Conservation (phyloP, 2,797 vertebrate genomes). For the Allenopithecus nigroviridis region DNA sequence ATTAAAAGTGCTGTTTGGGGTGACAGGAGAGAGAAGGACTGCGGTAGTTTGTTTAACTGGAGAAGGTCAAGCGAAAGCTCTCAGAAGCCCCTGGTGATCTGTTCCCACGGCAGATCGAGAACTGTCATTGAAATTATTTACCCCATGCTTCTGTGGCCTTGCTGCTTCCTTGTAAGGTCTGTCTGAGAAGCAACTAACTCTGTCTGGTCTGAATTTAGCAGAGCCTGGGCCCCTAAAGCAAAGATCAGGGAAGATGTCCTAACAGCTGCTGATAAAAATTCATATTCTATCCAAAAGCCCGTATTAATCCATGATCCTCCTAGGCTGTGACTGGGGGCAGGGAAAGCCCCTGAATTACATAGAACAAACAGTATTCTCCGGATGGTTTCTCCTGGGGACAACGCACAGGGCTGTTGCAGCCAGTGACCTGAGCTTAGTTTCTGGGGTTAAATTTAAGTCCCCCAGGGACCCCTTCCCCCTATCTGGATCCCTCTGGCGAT, state of each 20-base stretch:
- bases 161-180: background rate
- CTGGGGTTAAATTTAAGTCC: slow-evolving; percentile 34
- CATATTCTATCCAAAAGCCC: background rate
- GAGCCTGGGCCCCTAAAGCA: background rate
- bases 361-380: background rate
- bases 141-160: background rate
- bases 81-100: background rate
- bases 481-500: background rate
- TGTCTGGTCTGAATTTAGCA: slow-evolving; percentile 34
- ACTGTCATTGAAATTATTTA: too few relatives aligned
- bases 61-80: background rate
- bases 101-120: background rate
- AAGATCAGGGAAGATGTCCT: background rate
- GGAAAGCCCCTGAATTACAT: background rate
- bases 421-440: background rate
- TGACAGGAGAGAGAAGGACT: background rate
- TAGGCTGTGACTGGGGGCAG: background rate
- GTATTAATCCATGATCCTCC: background rate
- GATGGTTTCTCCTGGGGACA: background rate
- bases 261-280: background rate
- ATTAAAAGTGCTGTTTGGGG: background rate
- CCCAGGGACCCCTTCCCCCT: background rate
- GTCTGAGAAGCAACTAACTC: background rate
- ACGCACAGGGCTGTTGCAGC: background rate
- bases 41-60: background rate